Percentiles rank a stretch among this genome's conserved stretches.
These are phyloP conservation scores for Alitta virens DNA, from an alignment of 2,888 invertebrate genomes.

Conservation along the genomic window DNA sequence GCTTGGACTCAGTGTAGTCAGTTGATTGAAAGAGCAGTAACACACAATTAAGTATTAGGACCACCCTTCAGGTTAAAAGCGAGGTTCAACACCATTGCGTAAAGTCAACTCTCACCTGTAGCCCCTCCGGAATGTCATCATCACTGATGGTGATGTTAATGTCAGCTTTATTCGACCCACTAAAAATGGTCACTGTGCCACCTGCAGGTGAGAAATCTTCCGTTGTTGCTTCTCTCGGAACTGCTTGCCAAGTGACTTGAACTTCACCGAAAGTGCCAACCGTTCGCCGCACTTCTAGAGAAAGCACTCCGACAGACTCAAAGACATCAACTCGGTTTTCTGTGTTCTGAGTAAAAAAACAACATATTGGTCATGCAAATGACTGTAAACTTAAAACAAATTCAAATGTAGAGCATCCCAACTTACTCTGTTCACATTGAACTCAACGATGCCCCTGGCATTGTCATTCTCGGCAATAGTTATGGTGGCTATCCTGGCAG, in stretches of 20 bases:
- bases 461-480: constrained; percentile 52
- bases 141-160: constrained; percentile 47
- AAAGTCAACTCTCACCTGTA: constrained; percentile 47
- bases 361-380: background rate
- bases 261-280: constrained; percentile 43
- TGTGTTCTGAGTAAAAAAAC: constrained; percentile 38
- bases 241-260: constrained; percentile 47
- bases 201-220: constrained; percentile 43
- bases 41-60: no score
- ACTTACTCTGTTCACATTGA: constrained; percentile 46
- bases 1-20: no score
- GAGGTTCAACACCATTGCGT: no score
- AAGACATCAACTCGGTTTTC: constrained; percentile 50
- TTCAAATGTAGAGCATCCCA: no score
- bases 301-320: constrained; percentile 42
- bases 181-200: constrained; percentile 42
- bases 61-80: no score
- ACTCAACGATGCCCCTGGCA: constrained; percentile 48
- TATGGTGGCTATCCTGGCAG: constrained; percentile 39
- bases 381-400: no score
- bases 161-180: constrained; percentile 36
- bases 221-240: constrained; percentile 41
- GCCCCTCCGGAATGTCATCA: constrained; percentile 42
- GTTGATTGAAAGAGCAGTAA: no score
- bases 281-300: constrained; percentile 37